Evolutionary conservation across 23 tunicate genomes (phyloP), one percentile per base, ranked within the genome.

Genomic region (Ciona savignyi): DNA sequence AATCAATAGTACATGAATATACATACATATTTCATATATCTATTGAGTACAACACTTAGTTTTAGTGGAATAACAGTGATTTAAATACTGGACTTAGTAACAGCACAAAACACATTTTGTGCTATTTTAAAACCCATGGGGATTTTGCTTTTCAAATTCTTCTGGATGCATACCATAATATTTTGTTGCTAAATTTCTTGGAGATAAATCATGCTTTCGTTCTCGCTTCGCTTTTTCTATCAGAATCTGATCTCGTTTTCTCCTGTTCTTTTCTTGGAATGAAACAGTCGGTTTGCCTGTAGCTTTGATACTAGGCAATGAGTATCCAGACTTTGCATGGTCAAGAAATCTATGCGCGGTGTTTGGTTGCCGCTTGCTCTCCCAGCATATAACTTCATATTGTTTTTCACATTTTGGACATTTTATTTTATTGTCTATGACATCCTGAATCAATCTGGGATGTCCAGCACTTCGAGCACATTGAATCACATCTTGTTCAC

Each of bases 381-480:
- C 80, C 87, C 87, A 82, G 23, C 35, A 74, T n/a, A 82, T 28
- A 2, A 82, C 75, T 4, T 82, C 32, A 35, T 60, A 82, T 60
- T 82, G 87, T 51, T 74, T 74, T 22, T 29, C 27, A 34, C 87
- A 82, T 1, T 67, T 23, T 27, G 80, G 80, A 34, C 87, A 82
- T 4, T 62, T 60, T 30, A 82, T 73, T 32, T 77, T 60, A 70
- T 82, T 82, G 35, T 74, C 71, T 33, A 82, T 62, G 2, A 74
- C 87, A 61, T 82, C 87, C 61, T 82, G 80, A 70, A 82, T 67
- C 67, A 82, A 51, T 32, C 60, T 75, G 2, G 87, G 87, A 56
- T 75, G 87, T 42, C 87, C 87, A 33, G 87, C 74, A 33, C 33
- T 82, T 29, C 87, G 32, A 15, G 87, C 87, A 48, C 80, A 82